Evolutionary conservation across 2,113 vertebrate genomes (phyloP).

Genomic region (Pseudorectes ferrugineus): DNA sequence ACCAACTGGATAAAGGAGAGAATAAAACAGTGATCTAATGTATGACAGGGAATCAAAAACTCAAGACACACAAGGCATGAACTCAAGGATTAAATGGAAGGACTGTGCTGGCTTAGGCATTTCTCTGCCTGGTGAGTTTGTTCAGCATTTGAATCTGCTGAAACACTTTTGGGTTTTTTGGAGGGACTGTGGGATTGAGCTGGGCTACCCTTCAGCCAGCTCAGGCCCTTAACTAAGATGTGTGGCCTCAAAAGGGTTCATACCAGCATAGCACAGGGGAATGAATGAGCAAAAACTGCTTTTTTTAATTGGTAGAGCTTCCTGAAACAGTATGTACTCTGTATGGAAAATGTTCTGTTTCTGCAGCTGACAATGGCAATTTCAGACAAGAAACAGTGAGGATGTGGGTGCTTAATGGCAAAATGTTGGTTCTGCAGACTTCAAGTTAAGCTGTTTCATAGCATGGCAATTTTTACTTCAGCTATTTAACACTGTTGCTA

Average conservation of each 20-base stretch:
- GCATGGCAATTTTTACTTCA: background rate
- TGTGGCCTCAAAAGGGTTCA: background rate
- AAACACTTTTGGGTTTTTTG: background rate
- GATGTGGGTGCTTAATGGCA: background rate
- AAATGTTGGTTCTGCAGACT: background rate
- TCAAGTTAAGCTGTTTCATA: background rate
- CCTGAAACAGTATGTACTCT: background rate
- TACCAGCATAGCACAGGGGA: background rate
- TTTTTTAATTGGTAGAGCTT: background rate
- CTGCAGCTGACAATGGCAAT: background rate
- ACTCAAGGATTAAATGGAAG: background rate
- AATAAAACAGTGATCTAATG: background rate
- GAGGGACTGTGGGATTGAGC: background rate
- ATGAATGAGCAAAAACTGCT: background rate
- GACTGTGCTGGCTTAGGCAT: background rate
- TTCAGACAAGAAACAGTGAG: background rate
- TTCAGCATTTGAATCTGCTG: background rate
- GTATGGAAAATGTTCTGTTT: background rate
- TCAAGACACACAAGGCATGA: background rate
- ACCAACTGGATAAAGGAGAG: background rate
- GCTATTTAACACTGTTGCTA: background rate
- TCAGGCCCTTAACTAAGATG: background rate
- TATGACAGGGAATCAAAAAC: background rate
- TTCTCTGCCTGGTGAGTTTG: background rate
- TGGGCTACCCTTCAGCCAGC: background rate